A percentile compares a stretch with the other conserved stretches of the same genome.
Evolutionary conservation across 2,888 invertebrate genomes (phyloP).

Genomic region (Digitonthophagus gazella): DNA sequence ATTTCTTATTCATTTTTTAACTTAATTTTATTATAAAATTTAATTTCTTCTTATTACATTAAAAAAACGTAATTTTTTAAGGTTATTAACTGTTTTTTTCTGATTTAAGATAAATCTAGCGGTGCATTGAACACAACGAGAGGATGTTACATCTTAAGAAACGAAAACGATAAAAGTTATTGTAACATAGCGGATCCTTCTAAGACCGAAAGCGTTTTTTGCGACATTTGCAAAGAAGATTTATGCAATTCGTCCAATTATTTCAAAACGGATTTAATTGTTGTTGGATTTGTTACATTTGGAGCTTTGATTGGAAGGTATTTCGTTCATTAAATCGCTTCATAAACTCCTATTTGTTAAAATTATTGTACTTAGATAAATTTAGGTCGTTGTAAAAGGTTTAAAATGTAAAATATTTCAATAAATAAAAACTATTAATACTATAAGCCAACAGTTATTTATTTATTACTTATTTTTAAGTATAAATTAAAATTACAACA

Average conservation of each 20-base stretch:
- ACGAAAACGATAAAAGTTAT: slow-evolving; percentile 5
- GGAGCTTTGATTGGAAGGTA: not conserved
- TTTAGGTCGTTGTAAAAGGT: not conserved
- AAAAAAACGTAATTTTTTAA: too few species aligned
- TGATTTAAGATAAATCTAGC: not conserved
- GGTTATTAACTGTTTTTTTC: not conserved
- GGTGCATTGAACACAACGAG: not conserved
- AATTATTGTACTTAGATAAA: not conserved
- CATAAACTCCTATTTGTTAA: too few species aligned
- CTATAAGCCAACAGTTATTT: too few species aligned
- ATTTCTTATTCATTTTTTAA: too few species aligned
- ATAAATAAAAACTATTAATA: too few species aligned
- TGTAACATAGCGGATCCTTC: not conserved
- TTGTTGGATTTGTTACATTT: not conserved
- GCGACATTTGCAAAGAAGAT: not conserved
- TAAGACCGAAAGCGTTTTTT: not conserved
- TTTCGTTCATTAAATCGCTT: not conserved
- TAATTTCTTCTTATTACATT: too few species aligned
- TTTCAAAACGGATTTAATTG: not conserved
- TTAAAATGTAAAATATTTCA: too few species aligned
- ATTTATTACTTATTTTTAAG: not conserved
- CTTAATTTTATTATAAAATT: too few species aligned
- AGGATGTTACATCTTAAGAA: slow-evolving; percentile 8
- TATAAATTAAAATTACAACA: not conserved
- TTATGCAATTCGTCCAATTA: not conserved